Evolutionary conservation across 2,797 vertebrate species (phyloP), one percentile per base, ranked within the genome.

Genomic region (Tympanoctomys barrerae): DNA sequence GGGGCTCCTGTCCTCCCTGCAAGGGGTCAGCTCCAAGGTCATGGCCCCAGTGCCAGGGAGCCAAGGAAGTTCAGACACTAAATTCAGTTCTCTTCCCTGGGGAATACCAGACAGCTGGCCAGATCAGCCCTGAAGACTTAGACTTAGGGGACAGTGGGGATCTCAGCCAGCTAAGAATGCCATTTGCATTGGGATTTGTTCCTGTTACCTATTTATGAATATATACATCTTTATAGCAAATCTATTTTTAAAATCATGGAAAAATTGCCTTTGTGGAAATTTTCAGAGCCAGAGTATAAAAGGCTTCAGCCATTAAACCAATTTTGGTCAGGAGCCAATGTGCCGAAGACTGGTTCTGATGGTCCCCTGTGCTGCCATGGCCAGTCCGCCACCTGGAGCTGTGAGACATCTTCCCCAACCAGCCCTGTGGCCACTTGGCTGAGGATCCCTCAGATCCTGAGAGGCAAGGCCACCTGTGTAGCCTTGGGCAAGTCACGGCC

Each of bases 61-160:
- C 73, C 11, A 21, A 82, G 42, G 96, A 95, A 95, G 84, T 92
- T 96, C 86, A 98, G 92, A 98, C 97, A 98, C 96, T 98, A 98
- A 98, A 98, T 98, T 98, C 92, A 95, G 94, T 97, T 95, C 91
- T 95, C 95, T 97, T 85, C 54, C 54, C 73, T 85, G 97, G 95
- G 94, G 87, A 33, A 39, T 59, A 36, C 52, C 61, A 31, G 62
- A 19, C 36, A 9, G 31, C 19, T 62, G 87, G 96, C 77, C 84
- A 89, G 90, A 90, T 94, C 87, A 87, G 70, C 52, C 6, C 24
- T 26, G 5, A 52, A 46, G 26, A 31, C 61, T 31, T 24, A n/a
- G 73, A 57, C 13, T 57, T 5, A 7, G 87, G 39, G 1, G 33
- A 2, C 21, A 46, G 33, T 39, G 2, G 52, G 22, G 80, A n/a